phyloP scores from a whole-genome alignment of 1,140 invertebrate species.

The Ruditapes philippinarum region DNA sequence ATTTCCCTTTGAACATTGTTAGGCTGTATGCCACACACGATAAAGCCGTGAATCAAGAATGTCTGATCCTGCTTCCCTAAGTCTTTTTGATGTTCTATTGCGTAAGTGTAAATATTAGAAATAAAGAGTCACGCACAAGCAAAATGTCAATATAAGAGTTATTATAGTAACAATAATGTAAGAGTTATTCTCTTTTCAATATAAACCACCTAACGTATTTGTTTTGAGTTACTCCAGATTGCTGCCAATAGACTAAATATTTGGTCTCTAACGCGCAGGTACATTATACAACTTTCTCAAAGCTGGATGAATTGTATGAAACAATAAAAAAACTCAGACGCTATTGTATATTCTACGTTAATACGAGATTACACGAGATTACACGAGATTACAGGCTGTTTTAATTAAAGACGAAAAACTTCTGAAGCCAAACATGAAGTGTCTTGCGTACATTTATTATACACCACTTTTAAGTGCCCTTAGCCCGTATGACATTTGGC shows the following conservation, averaged over 20 bases:
- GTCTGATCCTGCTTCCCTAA: not conserved
- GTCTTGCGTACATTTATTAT: not conserved
- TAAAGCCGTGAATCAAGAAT: not conserved
- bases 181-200: slow-evolving; percentile 19
- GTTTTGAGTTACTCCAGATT: not conserved
- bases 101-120: not conserved
- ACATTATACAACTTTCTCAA: slow-evolving; percentile 20
- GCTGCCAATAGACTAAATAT: slow-evolving; percentile 23
- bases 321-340: slow-evolving; percentile 46
- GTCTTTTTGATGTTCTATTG: not conserved
- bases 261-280: slow-evolving; percentile 15
- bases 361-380: not conserved
- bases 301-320: not conserved
- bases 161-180: slow-evolving; percentile 2
- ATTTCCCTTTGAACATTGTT: no score
- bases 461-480: not conserved
- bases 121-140: not conserved
- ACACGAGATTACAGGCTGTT: not conserved
- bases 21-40: not conserved
- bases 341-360: slow-evolving; percentile 18
- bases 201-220: slow-evolving; percentile 13
- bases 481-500: not conserved
- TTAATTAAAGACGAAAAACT: slow-evolving; percentile 7
- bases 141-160: not conserved
- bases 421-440: not conserved